Base-by-base conservation (phyloP, 1,140 invertebrate genomes). In the Drosophila elegans region DNA sequence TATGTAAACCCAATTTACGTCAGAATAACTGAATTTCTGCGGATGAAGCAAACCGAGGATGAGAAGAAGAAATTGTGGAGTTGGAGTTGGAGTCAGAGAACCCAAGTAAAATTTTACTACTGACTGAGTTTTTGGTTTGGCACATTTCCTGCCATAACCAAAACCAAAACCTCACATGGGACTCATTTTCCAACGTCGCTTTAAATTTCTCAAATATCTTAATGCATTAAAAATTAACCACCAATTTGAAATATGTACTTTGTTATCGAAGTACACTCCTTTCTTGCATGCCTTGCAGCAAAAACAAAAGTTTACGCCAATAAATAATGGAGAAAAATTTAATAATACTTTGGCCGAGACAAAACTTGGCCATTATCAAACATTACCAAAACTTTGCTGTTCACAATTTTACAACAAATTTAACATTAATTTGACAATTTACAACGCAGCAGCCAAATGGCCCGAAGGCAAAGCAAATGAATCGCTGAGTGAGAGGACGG, bases 391-490 rank as follows among this genome's bases (percentile, higher is more conserved):
- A 85, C 68, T 75, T 84, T 79, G 36, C 44, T 36, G 67, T 34
- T 53, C 62, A 63, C 29, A 68, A 88, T 84, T 89, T 89, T 67
- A 89, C 85, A 88, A 88, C 76, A 84, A 88, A 88, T 88, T 88
- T 89, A 89, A 89, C 80, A 89, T 80, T 78, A 89, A 88, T 89
- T 88, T 74, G 52, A 74, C 74, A 89, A 89, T 84, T 88, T 88
- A 48, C 75, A 78, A 34, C 36, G 60, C 66, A 63, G 51, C 74
- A 52, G 51, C 51, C 46, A 63, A 78, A 78, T 71, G 74, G 49
- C 64, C 75, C 34, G 41, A 61, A 49, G 62, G 52, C 21, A 46
- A 46, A 41, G 38, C 41, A 63, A 64, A 48, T 45, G 56, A 74
- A 67, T 69, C 29, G 38, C 48, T 27, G 48, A 66, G 49, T 59